Conservation (phyloP, 2,797 vertebrate genomes). For the Lophotriccus pileatus region DNA sequence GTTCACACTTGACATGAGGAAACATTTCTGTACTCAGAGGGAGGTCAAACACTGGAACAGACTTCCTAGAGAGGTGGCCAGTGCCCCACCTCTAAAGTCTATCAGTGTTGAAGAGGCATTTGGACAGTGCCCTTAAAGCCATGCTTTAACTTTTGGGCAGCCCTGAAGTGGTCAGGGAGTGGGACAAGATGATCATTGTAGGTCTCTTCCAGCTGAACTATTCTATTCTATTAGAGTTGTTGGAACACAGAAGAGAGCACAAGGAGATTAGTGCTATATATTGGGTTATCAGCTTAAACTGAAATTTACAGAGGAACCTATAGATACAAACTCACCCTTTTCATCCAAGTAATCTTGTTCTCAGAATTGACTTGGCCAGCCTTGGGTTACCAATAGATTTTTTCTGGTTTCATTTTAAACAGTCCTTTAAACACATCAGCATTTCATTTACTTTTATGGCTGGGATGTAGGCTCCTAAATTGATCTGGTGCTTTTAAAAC, state of each 20-base stretch:
- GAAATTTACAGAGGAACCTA: not conserved
- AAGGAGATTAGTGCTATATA: not conserved
- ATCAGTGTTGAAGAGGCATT: not conserved
- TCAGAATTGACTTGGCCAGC: not conserved
- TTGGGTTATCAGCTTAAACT: not conserved
- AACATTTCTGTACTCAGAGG: not conserved
- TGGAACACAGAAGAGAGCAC: not conserved
- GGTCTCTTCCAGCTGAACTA: not conserved
- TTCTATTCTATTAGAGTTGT: not conserved
- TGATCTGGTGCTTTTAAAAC: not conserved
- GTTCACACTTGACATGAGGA: not conserved
- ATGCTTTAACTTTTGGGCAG: not conserved
- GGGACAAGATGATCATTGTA: not conserved
- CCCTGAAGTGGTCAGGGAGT: not conserved
- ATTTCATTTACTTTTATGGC: not conserved
- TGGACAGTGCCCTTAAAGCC: not conserved
- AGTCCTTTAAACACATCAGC: not conserved
- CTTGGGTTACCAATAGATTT: not conserved
- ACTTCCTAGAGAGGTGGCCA: too few species aligned
- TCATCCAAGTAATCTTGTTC: not conserved
- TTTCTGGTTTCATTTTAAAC: not conserved
- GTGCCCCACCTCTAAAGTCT: not conserved
- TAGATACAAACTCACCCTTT: not conserved
- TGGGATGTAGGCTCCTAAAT: not conserved
- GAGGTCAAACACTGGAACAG: not conserved